These are phyloP conservation scores for Ditula angustiorana DNA, from an alignment of 2,888 invertebrate genomes.

Conservation along the genomic window DNA sequence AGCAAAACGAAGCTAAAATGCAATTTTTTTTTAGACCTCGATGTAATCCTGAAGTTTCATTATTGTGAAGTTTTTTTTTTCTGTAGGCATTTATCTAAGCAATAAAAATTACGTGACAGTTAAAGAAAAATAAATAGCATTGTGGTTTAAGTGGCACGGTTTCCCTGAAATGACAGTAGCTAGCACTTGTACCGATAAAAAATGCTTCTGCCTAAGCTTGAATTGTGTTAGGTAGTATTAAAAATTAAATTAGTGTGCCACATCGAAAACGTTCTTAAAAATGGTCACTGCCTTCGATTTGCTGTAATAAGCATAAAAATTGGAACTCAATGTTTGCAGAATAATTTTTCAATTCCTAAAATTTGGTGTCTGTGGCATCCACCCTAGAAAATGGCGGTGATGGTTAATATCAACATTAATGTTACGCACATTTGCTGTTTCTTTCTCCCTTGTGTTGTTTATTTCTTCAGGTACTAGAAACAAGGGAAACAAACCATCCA, in stretches of 20 bases:
- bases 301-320: slow-evolving; percentile 17
- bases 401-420: not conserved
- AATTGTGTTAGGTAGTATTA: slow-evolving; percentile 30
- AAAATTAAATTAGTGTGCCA: slow-evolving; percentile 27
- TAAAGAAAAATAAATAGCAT: not conserved
- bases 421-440: not conserved
- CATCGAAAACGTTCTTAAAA: slow-evolving; percentile 27
- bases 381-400: not conserved
- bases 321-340: slow-evolving; percentile 6
- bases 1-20: too few species aligned
- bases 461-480: too few species aligned
- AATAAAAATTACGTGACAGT: too few species aligned
- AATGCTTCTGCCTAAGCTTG: slow-evolving; percentile 37
- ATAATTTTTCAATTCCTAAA: slow-evolving; percentile 13
- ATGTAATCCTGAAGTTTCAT: too few species aligned
- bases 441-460: too few species aligned
- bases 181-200: slow-evolving; percentile 8
- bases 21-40: too few species aligned
- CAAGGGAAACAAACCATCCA: too few species aligned
- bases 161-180: slow-evolving; percentile 27
- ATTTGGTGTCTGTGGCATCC: not conserved
- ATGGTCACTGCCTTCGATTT: slow-evolving; percentile 43
- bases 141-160: not conserved
- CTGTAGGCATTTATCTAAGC: too few species aligned
- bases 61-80: too few species aligned